Base-by-base conservation (phyloP, 2,113 vertebrate species). In the Stigmatopora nigra region DNA sequence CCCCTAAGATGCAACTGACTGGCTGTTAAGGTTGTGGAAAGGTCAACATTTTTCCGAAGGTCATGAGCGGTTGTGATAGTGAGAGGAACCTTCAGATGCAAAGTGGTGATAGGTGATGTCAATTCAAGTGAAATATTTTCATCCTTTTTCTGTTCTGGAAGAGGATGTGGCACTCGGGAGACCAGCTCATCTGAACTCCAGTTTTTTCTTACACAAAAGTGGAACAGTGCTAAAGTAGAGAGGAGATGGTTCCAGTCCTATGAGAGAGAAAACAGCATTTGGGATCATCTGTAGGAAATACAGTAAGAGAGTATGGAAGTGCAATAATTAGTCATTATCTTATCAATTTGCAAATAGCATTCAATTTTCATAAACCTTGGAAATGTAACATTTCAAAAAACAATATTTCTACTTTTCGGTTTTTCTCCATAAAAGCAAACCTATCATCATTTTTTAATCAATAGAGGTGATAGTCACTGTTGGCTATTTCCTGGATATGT, bases 161-260 rank as follows among this genome's bases (percentile, higher is more conserved):
- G 58, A 49, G 61, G 53, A n/a, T 77, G 41, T 15, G 75, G 20
- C 19, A 38, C 52, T 11, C 76, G 55, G 6, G 76, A 62, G 16
- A 56, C 62, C 12, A 65, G 66, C 22, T 68, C 74, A n/a, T 31
- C 57, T 15, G 65, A 63, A 48, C 61, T 81, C 41, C 59, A 25
- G 72, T 77, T 81, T 22, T 45, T 61, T 51, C 80, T 82, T 13
- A 68, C 63, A 78, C 91, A 92, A 48, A 91, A 78, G 14, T 78
- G 75, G 13, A 88, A 72, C 44, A 69, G 63, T 14, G 90, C 79
- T 31, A 92, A 63, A 5, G 90, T 84, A 1, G 61, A 79, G 11
- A 92, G 74, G 15, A 92, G 57, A 67, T 38, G 61, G 66, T 91
- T 91, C 90, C 91, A 92, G 81, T 91, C 90, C 91, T 92, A 58